A percentile compares a stretch with the other conserved stretches of the same genome.
phyloP scores from a whole-genome alignment of 2,797 vertebrate species.

The Trematomus bernacchii region DNA sequence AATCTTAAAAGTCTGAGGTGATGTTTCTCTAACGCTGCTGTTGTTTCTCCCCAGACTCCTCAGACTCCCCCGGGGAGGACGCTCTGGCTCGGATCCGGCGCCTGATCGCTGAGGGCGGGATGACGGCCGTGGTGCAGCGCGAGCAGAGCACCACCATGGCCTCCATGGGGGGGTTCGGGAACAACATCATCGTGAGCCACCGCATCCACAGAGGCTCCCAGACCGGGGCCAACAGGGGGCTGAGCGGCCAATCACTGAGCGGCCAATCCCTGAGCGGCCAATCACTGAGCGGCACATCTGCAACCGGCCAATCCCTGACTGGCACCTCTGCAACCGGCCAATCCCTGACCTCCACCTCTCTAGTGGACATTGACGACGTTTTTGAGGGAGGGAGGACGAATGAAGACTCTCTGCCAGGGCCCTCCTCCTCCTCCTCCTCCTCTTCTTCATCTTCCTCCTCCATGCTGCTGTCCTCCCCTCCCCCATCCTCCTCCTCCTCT shows the following conservation, averaged over 20 bases:
- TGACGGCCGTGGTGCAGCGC: constrained; percentile 98
- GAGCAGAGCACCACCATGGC: constrained; percentile 99
- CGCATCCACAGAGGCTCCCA: constrained; percentile 98
- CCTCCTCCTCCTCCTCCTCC: constrained; percentile 63
- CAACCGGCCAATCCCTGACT: not conserved
- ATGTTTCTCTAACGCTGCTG: not conserved
- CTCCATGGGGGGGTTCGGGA: constrained; percentile 98
- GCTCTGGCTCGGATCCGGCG: constrained; percentile 96
- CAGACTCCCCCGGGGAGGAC: constrained; percentile 90
- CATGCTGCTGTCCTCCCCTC: constrained; percentile 62
- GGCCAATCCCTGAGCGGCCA: constrained; percentile 1
- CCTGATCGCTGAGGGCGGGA: constrained; percentile 96
- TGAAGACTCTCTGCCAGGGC: constrained; percentile 61
- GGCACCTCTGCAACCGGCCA: constrained; percentile 49
- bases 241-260: constrained; percentile 53
- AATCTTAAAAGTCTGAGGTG: too few species aligned
- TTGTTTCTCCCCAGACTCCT: constrained; percentile 78
- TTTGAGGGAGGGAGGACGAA: constrained; percentile 65
- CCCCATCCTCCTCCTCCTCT: constrained; percentile 63
- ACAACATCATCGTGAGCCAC: constrained; percentile 99
- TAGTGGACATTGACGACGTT: constrained; percentile 70
- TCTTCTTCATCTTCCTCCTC: constrained; percentile 62
- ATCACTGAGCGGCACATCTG: constrained; percentile 22
- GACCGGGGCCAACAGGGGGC: constrained; percentile 79
- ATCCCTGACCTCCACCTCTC: constrained; percentile 24